Evolutionary conservation across 2,797 vertebrate genomes (phyloP).

Genomic region (Diplodus puntazzo): DNA sequence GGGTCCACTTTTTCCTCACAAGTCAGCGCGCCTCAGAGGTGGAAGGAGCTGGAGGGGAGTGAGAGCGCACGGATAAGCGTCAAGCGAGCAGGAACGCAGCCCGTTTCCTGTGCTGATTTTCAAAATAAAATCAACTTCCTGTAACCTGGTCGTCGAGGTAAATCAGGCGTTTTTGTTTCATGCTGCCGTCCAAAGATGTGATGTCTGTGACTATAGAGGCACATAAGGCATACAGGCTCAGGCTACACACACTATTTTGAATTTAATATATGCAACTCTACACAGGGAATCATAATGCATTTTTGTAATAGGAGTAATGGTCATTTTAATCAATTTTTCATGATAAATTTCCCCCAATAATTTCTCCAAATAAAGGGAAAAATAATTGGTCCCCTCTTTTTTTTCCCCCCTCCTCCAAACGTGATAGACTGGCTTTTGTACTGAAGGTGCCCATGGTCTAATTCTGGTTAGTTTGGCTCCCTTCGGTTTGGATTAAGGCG

Average conservation of each 20-base stretch:
- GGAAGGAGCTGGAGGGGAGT: constrained; percentile 15
- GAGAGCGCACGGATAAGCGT: neutral
- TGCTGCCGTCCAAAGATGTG: neutral
- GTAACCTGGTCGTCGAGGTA: neutral
- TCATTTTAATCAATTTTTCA: neutral
- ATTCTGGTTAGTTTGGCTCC: constrained; percentile 41
- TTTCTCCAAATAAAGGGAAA: neutral
- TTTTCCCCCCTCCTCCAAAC: neutral
- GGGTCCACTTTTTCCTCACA: constrained; percentile 28
- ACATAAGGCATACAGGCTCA: neutral
- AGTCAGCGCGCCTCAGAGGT: constrained; percentile 35
- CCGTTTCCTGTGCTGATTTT: constrained; percentile 38
- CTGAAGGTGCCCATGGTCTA: constrained; percentile 23
- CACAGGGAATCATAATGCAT: too few relatives aligned
- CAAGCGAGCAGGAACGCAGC: fast-evolving
- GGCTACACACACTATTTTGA: neutral
- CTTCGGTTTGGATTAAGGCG: constrained; percentile 67
- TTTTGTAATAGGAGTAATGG: neutral
- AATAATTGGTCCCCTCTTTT: too few relatives aligned
- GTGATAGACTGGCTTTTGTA: constrained; percentile 37
- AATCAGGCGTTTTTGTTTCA: neutral
- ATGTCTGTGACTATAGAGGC: neutral
- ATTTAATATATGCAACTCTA: too few relatives aligned
- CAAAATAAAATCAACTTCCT: constrained; percentile 57
- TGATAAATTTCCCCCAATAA: too few relatives aligned